phyloP scores from a whole-genome alignment of 2,797 vertebrate genomes.

The Crenuchus spilurus region DNA sequence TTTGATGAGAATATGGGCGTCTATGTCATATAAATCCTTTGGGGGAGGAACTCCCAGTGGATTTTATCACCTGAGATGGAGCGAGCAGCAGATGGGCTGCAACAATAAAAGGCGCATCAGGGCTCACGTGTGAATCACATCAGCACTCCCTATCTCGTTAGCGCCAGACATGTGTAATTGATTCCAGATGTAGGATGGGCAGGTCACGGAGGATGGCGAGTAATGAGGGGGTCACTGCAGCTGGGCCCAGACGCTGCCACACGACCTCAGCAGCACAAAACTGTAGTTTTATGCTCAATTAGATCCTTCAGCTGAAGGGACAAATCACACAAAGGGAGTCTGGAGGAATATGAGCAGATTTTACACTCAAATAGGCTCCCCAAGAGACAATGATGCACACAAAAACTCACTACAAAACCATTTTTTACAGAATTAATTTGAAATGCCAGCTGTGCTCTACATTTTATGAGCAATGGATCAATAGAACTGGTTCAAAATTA shows the following conservation, averaged over 20 bases:
- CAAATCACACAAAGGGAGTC: slow-evolving; percentile 73
- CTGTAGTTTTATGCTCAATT: slow-evolving; percentile 89
- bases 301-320: slow-evolving; percentile 81
- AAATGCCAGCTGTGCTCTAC: too few relatives aligned
- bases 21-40: slow-evolving; percentile 34
- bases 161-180: slow-evolving; percentile 87
- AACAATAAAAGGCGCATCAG: slow-evolving; percentile 76
- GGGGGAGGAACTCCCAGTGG: slow-evolving; percentile 28
- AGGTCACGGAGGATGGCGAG: slow-evolving; percentile 80
- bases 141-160: slow-evolving; percentile 64
- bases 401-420: too few relatives aligned
- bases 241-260: slow-evolving; percentile 59
- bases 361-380: slow-evolving; percentile 16
- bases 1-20: slow-evolving; percentile 36
- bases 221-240: slow-evolving; percentile 80
- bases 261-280: slow-evolving; percentile 76
- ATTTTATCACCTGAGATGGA: slow-evolving; percentile 80
- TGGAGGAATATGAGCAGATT: background rate
- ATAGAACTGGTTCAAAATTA: too few relatives aligned
- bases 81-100: slow-evolving; percentile 79
- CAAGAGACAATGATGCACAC: slow-evolving; percentile 37
- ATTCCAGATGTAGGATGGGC: slow-evolving; percentile 86
- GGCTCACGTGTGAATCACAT: slow-evolving; percentile 88
- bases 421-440: too few relatives aligned
- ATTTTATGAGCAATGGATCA: too few relatives aligned